Percentiles rank a stretch among this genome's conserved stretches.
These are phyloP conservation scores for Sylvicola fuscatus DNA, from an alignment of 2,888 invertebrate species.

Conservation along the genomic window DNA sequence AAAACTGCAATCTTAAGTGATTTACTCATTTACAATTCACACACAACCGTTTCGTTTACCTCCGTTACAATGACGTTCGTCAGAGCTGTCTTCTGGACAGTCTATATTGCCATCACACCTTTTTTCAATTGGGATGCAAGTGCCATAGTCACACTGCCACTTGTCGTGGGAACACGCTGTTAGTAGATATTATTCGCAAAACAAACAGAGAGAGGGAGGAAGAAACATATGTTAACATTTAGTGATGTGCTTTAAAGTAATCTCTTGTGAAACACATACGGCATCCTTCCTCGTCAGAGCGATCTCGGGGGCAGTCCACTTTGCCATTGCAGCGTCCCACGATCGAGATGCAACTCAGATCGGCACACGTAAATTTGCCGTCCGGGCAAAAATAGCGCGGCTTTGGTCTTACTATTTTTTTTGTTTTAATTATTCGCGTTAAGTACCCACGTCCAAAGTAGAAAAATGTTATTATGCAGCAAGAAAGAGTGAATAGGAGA, in stretches of 20 bases:
- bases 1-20: no score
- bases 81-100: slow-evolving; percentile 48
- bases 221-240: no score
- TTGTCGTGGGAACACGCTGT: slow-evolving; percentile 44
- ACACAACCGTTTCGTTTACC: no score
- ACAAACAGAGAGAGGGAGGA: no score
- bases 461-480: no score
- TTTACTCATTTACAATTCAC: no score
- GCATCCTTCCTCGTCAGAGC: slow-evolving; percentile 38
- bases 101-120: slow-evolving; percentile 46
- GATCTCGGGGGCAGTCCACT: slow-evolving; percentile 46
- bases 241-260: background rate
- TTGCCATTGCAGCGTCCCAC: slow-evolving; percentile 49
- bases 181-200: slow-evolving; percentile 9
- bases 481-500: no score
- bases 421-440: slow-evolving; percentile 25
- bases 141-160: slow-evolving; percentile 55
- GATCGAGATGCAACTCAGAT: slow-evolving; percentile 51
- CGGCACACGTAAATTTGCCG: slow-evolving; percentile 47
- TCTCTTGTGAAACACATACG: slow-evolving; percentile 28
- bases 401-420: slow-evolving; percentile 14
- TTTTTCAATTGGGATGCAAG: slow-evolving; percentile 36
- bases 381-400: slow-evolving; percentile 23
- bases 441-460: no score
- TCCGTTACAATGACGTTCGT: slow-evolving; percentile 45